Conservation (phyloP, 2,888 invertebrate genomes). For the Eremobia ochroleuca region DNA sequence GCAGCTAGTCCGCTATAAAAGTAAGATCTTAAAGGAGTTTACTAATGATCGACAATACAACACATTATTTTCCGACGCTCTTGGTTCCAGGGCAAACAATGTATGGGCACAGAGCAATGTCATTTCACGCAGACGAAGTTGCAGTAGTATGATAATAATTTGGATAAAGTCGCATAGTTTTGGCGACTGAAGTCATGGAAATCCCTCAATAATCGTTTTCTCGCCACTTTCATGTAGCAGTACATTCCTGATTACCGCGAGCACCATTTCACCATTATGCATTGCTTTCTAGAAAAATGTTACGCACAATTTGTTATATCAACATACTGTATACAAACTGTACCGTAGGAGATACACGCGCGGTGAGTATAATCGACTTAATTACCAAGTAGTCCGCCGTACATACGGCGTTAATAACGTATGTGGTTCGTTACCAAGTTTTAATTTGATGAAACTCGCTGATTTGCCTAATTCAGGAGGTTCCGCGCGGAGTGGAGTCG, state of each 20-base stretch:
- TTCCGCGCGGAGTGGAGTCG: slow-evolving; percentile 36
- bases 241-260: slow-evolving; percentile 45
- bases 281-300: slow-evolving; percentile 56
- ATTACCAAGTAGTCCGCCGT: slow-evolving; percentile 59
- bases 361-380: slow-evolving; percentile 55
- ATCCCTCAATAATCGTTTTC: neutral
- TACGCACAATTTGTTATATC: slow-evolving; percentile 51
- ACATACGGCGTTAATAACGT: slow-evolving; percentile 69
- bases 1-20: too few relatives aligned
- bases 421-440: slow-evolving; percentile 73
- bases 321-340: slow-evolving; percentile 40
- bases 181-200: neutral
- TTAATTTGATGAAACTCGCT: slow-evolving; percentile 71
- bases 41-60: too few relatives aligned
- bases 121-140: neutral
- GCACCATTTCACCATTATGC: slow-evolving; percentile 24
- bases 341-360: slow-evolving; percentile 34
- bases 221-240: neutral
- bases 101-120: too few relatives aligned
- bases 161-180: neutral
- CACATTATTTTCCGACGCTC: too few relatives aligned
- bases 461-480: slow-evolving; percentile 67
- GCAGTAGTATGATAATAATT: neutral
- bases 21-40: too few relatives aligned
- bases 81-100: too few relatives aligned